Evolutionary conservation across 2,113 vertebrate species (phyloP).

Genomic region (Heterochromis multidens): DNA sequence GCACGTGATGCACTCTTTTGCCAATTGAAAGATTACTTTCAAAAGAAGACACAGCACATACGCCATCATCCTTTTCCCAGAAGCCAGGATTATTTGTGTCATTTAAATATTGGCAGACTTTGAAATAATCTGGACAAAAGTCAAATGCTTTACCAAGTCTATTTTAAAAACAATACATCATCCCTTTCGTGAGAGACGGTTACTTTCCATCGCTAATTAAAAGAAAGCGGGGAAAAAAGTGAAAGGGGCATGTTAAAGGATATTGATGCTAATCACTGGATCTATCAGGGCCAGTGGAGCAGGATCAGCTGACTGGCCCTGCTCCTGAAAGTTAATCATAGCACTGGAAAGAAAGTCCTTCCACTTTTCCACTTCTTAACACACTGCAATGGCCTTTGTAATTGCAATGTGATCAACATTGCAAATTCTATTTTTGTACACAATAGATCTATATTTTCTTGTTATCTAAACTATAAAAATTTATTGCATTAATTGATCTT

Average conservation of each 20-base stretch:
- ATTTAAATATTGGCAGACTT: conserved; percentile 48
- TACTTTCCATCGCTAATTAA: conserved; percentile 8
- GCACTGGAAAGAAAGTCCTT: conserved; percentile 39
- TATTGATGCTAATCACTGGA: background rate
- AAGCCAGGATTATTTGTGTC: conserved; percentile 58
- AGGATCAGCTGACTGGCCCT: background rate
- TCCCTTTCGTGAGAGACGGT: conserved; percentile 9
- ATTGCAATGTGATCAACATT: too few species aligned
- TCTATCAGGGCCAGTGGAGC: background rate
- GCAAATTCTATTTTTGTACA: background rate
- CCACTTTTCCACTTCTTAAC: background rate
- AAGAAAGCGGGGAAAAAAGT: background rate
- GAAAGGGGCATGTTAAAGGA: background rate
- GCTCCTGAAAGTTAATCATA: conserved; percentile 7
- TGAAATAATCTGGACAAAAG: conserved; percentile 48
- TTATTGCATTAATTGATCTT: background rate
- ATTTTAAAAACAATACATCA: conserved; percentile 33
- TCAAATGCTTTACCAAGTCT: background rate
- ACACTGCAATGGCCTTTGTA: background rate
- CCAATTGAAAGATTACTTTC: conserved; percentile 50
- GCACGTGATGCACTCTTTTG: background rate
- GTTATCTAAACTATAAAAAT: background rate
- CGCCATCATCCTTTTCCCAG: conserved; percentile 42
- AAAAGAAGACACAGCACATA: conserved; percentile 5
- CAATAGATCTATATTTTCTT: background rate